phyloP scores from a whole-genome alignment of 2,113 vertebrate species.

The Aramus guarauna region DNA sequence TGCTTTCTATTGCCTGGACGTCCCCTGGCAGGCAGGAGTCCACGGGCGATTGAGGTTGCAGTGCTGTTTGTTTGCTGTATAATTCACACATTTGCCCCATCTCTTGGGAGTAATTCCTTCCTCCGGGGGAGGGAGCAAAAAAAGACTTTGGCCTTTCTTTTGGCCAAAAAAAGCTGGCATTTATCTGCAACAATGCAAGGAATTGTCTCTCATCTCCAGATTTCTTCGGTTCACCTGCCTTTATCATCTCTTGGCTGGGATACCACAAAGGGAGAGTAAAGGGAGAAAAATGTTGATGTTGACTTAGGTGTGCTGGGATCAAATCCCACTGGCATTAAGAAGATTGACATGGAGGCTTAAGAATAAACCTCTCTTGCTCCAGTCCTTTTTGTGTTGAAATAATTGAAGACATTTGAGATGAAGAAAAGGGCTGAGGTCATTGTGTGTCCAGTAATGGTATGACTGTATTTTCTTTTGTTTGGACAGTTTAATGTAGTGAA shows the following conservation, averaged over 20 bases:
- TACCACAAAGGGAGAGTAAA: background rate
- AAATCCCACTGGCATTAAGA: background rate
- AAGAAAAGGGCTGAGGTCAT: constrained; percentile 21
- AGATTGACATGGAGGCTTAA: background rate
- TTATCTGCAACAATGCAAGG: background rate
- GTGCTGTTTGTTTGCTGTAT: background rate
- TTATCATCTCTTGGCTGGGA: background rate
- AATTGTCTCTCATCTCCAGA: background rate
- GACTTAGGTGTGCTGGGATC: background rate
- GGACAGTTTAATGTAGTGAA: constrained; percentile 39
- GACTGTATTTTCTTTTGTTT: constrained; percentile 1
- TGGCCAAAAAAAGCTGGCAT: background rate
- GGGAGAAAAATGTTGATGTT: background rate
- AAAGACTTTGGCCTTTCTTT: background rate
- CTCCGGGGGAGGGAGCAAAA: background rate
- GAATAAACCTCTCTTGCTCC: constrained; percentile 25
- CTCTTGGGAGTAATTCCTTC: background rate
- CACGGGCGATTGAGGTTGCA: accelerated
- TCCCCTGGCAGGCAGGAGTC: background rate
- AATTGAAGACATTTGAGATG: background rate
- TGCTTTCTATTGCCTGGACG: background rate
- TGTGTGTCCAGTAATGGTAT: constrained; percentile 2
- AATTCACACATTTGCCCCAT: background rate
- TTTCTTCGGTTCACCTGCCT: background rate
- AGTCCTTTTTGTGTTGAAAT: constrained; percentile 10